These are phyloP conservation scores for Drosophila emarginata DNA, from an alignment of 2,888 invertebrate genomes.

Conservation along the genomic window DNA sequence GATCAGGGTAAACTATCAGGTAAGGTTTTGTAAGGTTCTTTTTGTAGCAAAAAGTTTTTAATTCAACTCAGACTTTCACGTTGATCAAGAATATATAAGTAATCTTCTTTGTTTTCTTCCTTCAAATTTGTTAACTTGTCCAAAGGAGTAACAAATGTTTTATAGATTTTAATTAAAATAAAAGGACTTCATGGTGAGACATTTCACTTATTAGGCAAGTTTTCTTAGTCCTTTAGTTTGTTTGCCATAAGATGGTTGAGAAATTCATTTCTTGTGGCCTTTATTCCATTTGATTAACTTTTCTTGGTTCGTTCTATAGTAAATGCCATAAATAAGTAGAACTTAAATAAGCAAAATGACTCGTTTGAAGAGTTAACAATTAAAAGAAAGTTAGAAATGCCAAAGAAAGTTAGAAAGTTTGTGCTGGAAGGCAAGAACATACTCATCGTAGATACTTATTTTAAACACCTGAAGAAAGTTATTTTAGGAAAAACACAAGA, in stretches of 20 bases:
- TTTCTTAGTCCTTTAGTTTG: neutral
- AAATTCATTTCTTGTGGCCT: neutral
- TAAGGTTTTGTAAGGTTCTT: too few relatives aligned
- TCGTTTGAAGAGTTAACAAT: conserved; percentile 6
- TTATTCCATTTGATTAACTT: conserved; percentile 4
- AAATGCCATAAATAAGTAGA: conserved; percentile 1
- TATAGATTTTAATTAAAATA: neutral
- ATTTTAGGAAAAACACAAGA: neutral
- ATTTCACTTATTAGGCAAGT: neutral
- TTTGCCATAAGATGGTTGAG: neutral
- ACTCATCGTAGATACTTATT: neutral
- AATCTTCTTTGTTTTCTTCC: too few relatives aligned
- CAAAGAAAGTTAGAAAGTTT: neutral
- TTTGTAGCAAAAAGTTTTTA: too few relatives aligned
- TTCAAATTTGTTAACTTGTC: too few relatives aligned
- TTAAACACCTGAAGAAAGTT: neutral
- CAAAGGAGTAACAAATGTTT: too few relatives aligned
- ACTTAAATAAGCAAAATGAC: neutral
- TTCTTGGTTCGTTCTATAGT: neutral
- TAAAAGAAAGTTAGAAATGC: neutral
- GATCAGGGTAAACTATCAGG: too few relatives aligned
- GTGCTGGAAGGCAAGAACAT: neutral
- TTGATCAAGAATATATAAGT: too few relatives aligned
- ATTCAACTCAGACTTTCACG: too few relatives aligned
- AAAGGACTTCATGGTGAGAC: neutral